Conservation (phyloP, 2,888 invertebrate genomes). For the Drosophila suboccidentalis region DNA sequence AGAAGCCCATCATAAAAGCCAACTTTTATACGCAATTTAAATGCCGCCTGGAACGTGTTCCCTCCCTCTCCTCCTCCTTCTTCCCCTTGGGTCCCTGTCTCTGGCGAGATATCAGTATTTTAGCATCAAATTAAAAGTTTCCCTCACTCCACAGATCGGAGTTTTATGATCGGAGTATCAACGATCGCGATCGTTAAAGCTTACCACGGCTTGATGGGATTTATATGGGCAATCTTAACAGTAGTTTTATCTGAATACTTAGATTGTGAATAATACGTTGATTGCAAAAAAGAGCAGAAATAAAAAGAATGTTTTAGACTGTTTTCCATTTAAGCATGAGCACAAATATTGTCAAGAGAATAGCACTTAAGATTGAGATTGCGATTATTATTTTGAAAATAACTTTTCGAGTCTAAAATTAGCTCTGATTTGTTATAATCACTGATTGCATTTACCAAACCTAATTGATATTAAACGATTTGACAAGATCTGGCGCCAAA, state of each 20-base stretch:
- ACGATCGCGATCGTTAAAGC: conserved; percentile 44
- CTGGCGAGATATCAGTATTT: conserved; percentile 59
- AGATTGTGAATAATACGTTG: conserved; percentile 50
- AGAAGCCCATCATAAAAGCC: conserved; percentile 74
- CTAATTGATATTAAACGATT: conserved; percentile 40
- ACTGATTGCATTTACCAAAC: neutral
- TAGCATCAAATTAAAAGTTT: conserved; percentile 72
- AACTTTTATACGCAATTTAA: conserved; percentile 72
- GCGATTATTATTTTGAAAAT: conserved; percentile 1
- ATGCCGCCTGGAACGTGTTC: conserved; percentile 39
- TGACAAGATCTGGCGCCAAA: conserved; percentile 47
- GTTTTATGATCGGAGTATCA: conserved; percentile 23
- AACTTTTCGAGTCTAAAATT: conserved; percentile 6
- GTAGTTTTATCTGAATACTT: conserved; percentile 60
- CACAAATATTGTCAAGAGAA: conserved; percentile 7
- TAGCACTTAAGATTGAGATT: conserved; percentile 8
- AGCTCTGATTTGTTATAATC: neutral
- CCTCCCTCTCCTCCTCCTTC: neutral
- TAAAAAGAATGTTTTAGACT: neutral
- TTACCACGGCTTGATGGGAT: conserved; percentile 36
- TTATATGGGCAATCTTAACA: conserved; percentile 61
- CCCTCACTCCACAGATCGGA: conserved; percentile 11
- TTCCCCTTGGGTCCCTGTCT: neutral
- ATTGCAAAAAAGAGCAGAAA: conserved; percentile 15
- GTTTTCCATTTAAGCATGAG: conserved; percentile 4